Base-by-base conservation (phyloP, 2,113 vertebrate species). In the Amazona vittata region DNA sequence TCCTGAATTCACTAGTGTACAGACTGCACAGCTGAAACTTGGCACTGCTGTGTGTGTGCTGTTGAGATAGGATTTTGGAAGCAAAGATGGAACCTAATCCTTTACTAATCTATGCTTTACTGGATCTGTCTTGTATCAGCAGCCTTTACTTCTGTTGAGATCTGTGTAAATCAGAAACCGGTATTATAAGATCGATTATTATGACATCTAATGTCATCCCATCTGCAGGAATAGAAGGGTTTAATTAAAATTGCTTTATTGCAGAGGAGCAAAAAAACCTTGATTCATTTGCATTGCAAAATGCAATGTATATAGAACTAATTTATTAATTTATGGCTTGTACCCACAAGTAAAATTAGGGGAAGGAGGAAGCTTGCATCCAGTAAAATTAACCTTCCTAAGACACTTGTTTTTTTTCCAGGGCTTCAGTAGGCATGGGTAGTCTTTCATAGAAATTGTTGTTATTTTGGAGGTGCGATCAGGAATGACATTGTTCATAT, bases 11-110 rank as follows among this genome's bases (percentile, higher is more conserved):
- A 88, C 95, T 79, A 67, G 63, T 71, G 53, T 82, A 39, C 65
- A 80, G 55, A 12, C 69, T 86, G 76, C 82, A 75, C 79, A 75
- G 80, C 85, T 95, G 92, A 94, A 96, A 91, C 93, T 78, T 97
- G 91, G 84, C 95, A 95, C 90, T 96, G 94, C 86, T 79, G 13
- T 78, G 68, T 76, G 74, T 96, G 64, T 87, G 29, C 67, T 93
- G 52, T 76, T 75, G 76, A 89, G 87, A 83, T 44, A 37, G 92
- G 81, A 93, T 95, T 97, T 93, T 73, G 84, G 92, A 93, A 89
- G 83, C 83, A 79, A 77, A 83, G 73, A 83, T 84, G 92, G 35
- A 92, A 55, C 71, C 65, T 96, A 95, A 96, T 97, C 94, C 91
- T 85, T 93, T 80, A 63, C 55, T 96, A 94, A 97, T 97, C 94